Conservation (phyloP, 2,797 vertebrate species). For the Amblyopsis hoosieri region DNA sequence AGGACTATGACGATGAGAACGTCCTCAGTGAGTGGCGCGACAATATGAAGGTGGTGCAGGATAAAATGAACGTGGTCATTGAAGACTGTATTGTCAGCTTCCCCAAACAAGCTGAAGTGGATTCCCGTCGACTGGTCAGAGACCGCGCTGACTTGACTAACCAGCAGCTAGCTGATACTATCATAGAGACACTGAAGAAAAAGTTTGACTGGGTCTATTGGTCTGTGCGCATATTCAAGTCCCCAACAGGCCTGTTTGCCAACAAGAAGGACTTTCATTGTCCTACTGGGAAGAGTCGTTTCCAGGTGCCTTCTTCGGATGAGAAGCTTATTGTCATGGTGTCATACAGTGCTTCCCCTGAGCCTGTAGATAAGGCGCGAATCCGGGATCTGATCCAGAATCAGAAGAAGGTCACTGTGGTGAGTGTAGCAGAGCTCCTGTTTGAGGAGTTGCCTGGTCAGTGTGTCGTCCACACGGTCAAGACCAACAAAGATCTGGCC, state of each 20-base stretch:
- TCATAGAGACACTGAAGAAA: slow-evolving; percentile 68
- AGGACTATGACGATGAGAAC: slow-evolving; percentile 68
- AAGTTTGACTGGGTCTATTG: slow-evolving; percentile 82
- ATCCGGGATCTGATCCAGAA: slow-evolving; percentile 69
- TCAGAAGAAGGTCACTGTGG: slow-evolving; percentile 66
- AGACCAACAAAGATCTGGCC: slow-evolving; percentile 66
- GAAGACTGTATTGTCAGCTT: slow-evolving; percentile 78
- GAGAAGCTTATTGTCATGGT: slow-evolving; percentile 73
- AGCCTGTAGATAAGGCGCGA: slow-evolving; percentile 65
- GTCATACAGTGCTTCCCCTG: slow-evolving; percentile 77
- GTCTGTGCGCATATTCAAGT: slow-evolving; percentile 75
- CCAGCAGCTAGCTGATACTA: slow-evolving; percentile 70
- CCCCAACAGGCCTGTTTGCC: slow-evolving; percentile 57
- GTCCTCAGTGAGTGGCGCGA: slow-evolving; percentile 72
- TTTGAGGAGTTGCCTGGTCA: slow-evolving; percentile 61
- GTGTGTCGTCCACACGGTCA: slow-evolving; percentile 73
- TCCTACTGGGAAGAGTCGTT: slow-evolving; percentile 73
- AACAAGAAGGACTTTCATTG: slow-evolving; percentile 71
- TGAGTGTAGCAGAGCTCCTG: slow-evolving; percentile 60
- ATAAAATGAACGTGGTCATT: slow-evolving; percentile 71
- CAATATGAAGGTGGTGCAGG: slow-evolving; percentile 74
- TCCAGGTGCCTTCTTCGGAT: slow-evolving; percentile 64
- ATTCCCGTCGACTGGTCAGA: slow-evolving; percentile 66
- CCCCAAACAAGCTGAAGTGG: slow-evolving; percentile 71
- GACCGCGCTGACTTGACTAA: slow-evolving; percentile 54